A percentile compares a stretch with the other conserved stretches of the same genome.
These are phyloP conservation scores for Lordiphosa collinella DNA, from an alignment of 1,140 invertebrate species.

Conservation along the genomic window DNA sequence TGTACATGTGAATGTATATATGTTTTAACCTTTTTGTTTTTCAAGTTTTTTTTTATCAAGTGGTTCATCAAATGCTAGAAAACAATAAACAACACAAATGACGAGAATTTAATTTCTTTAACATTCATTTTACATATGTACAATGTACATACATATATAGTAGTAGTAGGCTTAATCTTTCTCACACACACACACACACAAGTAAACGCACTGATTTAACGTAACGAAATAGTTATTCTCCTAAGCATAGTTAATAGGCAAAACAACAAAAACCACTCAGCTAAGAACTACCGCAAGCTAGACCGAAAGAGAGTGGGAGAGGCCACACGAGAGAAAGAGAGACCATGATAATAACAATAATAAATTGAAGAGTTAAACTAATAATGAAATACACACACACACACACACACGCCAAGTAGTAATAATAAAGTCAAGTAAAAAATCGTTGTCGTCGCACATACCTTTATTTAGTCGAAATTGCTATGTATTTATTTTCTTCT, in stretches of 20 bases:
- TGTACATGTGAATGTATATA: constrained; percentile 3
- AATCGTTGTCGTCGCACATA: constrained; percentile 56
- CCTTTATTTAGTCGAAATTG: constrained; percentile 76
- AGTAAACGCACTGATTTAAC: constrained; percentile 67
- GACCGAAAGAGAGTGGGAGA: constrained; percentile 16
- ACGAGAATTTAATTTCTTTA: constrained; percentile 4
- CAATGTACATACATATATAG: too few relatives aligned
- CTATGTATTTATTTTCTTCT: constrained; percentile 58
- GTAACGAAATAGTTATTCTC: constrained; percentile 55
- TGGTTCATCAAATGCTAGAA: constrained; percentile 60
- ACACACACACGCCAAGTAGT: constrained; percentile 24
- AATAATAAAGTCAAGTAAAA: constrained; percentile 54
- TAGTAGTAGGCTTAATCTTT: neutral
- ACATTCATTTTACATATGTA: neutral
- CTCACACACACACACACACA: constrained; percentile 14
- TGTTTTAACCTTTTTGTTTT: constrained; percentile 28
- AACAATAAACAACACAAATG: constrained; percentile 47
- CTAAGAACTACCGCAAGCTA: constrained; percentile 25
- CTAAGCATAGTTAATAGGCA: constrained; percentile 63
- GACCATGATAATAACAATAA: constrained; percentile 67
- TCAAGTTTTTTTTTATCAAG: constrained; percentile 54
- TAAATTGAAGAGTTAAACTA: constrained; percentile 77
- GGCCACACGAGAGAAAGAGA: constrained; percentile 13
- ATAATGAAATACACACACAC: constrained; percentile 52
- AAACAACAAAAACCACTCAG: constrained; percentile 36